Evolutionary conservation across 2,113 vertebrate species (phyloP), one percentile per base, ranked within the genome.

Genomic region (Odocoileus virginianus): DNA sequence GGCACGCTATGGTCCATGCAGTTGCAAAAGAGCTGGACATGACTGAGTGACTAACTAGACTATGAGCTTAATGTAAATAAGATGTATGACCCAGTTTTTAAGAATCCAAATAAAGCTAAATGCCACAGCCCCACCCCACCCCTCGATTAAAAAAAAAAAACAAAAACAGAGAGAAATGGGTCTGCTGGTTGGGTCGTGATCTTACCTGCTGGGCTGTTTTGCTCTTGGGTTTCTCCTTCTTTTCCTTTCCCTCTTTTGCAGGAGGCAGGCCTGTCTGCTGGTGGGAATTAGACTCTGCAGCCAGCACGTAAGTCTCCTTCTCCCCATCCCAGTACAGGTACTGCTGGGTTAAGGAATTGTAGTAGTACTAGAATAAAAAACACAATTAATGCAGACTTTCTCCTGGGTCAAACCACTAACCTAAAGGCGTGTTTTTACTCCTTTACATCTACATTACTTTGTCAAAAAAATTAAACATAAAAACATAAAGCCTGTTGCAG

Each of bases 281-380:
- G 96, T 99, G 99, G 0, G 98, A 30, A 67, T 98, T 36, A 23
- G 99, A 98, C 83, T 99, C 99, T 0, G 99, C 95, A 15, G 99
- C 99, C 57, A 99, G 99, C 55, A 99, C 97, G 0, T 99, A 99
- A 0, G 99, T 99, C 98, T 99, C 99, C 86, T 99, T 99, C 76
- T 99, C 99, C 3, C 99, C 99, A 97, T 99, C 99, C 99, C 99
- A 99, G 98, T 99, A 99, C 50, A 99, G 99, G 97, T 99, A 99
- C 97, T 99, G 99, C 98, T 99, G 99, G 15, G 99, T 99, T 98
- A 99, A 99, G 94, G 99, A 99, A 97, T 99, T 99, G 98, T 99
- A 99, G 98, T 99, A 99, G 98, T 99, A 99, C 99, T 99, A 11
- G 74, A 97, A 95, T 92, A 19, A 52, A 94, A 21, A 94, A 45